phyloP scores from a whole-genome alignment of 2,113 vertebrate genomes.

The Coptodon rendalli region DNA sequence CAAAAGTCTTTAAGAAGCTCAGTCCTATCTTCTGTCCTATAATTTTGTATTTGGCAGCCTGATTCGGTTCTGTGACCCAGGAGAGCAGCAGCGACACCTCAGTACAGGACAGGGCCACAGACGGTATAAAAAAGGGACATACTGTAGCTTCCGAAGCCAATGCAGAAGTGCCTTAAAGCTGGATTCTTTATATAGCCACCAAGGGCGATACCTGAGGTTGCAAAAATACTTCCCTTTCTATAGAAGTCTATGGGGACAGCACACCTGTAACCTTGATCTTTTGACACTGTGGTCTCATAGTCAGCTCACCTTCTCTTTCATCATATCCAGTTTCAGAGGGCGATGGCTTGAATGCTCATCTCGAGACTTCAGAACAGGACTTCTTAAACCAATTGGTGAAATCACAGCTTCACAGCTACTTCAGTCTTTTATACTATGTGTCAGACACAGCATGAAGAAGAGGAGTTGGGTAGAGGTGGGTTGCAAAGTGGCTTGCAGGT shows the following conservation, averaged over 20 bases:
- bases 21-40: neutral
- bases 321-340: neutral
- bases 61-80: neutral
- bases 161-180: neutral
- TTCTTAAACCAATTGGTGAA: neutral
- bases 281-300: neutral
- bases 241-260: neutral
- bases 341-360: neutral
- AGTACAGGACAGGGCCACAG: neutral
- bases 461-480: neutral
- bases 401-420: neutral
- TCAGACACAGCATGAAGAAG: neutral
- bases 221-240: neutral
- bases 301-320: neutral
- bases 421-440: neutral
- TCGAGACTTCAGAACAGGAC: neutral
- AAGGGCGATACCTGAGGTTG: neutral
- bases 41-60: neutral
- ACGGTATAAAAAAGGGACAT: neutral
- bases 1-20: neutral
- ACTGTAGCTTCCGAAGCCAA: neutral
- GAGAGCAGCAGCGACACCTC: neutral
- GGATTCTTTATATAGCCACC: neutral
- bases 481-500: neutral
- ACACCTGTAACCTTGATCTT: neutral